Percentiles rank a stretch among this genome's conserved stretches.
Conservation (phyloP, 2,888 invertebrate species). For the Leptopterna dolabrata region DNA sequence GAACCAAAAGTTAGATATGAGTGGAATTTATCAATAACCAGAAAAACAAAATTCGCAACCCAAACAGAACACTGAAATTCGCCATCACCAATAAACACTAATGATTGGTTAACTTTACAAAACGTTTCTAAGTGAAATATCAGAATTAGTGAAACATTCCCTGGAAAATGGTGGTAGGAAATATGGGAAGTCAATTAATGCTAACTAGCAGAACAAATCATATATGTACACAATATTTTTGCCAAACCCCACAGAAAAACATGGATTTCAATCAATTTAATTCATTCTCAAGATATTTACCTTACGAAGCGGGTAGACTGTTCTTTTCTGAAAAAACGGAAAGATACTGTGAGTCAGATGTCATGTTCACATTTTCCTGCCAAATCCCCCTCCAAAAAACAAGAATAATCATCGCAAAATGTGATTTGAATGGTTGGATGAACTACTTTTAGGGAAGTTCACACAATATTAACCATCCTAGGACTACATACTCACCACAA, state of each 20-base stretch:
- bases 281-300: conserved; percentile 41
- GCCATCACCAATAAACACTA: not conserved
- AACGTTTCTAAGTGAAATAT: not conserved
- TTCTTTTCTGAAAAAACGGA: conserved; percentile 52
- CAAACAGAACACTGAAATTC: not conserved
- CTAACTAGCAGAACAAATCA: not conserved
- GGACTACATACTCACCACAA: too few species aligned
- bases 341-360: not conserved
- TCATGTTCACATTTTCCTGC: not conserved
- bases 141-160: not conserved
- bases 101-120: not conserved
- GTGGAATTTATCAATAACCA: not conserved
- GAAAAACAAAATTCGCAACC: not conserved
- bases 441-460: too few species aligned
- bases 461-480: too few species aligned
- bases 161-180: not conserved
- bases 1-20: not conserved
- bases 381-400: not conserved
- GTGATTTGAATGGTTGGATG: not conserved
- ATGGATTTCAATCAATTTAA: not conserved
- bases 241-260: too few species aligned
- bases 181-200: not conserved
- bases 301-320: conserved; percentile 54
- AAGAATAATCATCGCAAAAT: not conserved
- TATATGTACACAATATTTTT: not conserved